Percentiles rank a stretch among this genome's conserved stretches.
Conservation (phyloP, 2,797 vertebrate genomes). For the Eremophila alpestris region DNA sequence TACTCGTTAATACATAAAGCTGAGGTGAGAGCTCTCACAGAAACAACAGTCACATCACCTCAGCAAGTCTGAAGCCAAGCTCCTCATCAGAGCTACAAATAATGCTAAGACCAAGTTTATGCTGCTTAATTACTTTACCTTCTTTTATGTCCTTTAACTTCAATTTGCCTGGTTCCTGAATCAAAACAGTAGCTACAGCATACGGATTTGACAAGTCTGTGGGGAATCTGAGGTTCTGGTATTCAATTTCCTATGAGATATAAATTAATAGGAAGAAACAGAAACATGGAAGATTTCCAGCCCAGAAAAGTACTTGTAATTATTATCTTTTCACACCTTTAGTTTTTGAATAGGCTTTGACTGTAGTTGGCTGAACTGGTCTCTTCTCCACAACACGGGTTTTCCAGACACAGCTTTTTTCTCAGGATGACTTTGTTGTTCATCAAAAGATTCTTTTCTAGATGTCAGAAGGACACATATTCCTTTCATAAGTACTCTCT, state of each 20-base stretch:
- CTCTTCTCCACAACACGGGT: slow-evolving; percentile 27
- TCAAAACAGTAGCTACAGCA: slow-evolving; percentile 88
- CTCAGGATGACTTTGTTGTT: slow-evolving; percentile 29
- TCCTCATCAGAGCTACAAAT: background rate
- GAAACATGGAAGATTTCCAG: background rate
- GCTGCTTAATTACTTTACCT: slow-evolving; percentile 74
- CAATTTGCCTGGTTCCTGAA: slow-evolving; percentile 82
- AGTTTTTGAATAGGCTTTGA: background rate
- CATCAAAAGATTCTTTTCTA: slow-evolving; percentile 64
- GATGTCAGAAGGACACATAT: slow-evolving; percentile 50
- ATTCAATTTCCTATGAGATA: slow-evolving; percentile 71
- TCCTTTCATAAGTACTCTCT: slow-evolving; percentile 6
- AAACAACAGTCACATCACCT: background rate
- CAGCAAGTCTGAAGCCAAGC: background rate
- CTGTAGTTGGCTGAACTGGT: background rate
- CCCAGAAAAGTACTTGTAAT: background rate
- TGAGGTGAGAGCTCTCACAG: background rate
- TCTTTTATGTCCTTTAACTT: slow-evolving; percentile 80
- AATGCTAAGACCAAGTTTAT: background rate
- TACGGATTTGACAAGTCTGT: slow-evolving; percentile 81
- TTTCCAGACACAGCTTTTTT: slow-evolving; percentile 41
- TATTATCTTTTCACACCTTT: slow-evolving; percentile 57
- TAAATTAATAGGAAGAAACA: slow-evolving; percentile 29
- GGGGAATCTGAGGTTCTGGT: slow-evolving; percentile 70
- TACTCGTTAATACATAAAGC: background rate